Evolutionary conservation across 1,140 invertebrate species (phyloP).

Genomic region (Drosophila leontia): DNA sequence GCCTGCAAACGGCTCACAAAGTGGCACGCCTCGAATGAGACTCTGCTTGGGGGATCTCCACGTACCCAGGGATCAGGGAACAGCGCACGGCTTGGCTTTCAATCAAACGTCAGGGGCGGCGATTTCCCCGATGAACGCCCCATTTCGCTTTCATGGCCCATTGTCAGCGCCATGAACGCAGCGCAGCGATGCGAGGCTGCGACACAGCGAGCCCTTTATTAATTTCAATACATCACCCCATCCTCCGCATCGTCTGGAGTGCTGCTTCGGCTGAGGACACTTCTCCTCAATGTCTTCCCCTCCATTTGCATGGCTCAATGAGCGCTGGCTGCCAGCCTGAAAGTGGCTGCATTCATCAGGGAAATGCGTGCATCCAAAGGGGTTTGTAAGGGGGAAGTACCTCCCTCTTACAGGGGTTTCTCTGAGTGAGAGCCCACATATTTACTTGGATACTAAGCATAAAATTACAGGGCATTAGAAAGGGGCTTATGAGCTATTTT

Average conservation of each 20-base stretch:
- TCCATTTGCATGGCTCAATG: slow-evolving; percentile 55
- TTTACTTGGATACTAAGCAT: slow-evolving; percentile 4
- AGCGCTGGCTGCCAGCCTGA: slow-evolving; percentile 15
- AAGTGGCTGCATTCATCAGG: slow-evolving; percentile 61
- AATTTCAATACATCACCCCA: slow-evolving; percentile 71
- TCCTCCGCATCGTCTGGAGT: slow-evolving; percentile 13
- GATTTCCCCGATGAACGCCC: slow-evolving; percentile 37
- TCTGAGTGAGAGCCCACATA: slow-evolving; percentile 24
- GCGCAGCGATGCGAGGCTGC: slow-evolving; percentile 20
- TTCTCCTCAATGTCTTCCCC: slow-evolving; percentile 29
- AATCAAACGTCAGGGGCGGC: slow-evolving; percentile 55
- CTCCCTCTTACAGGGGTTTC: background rate
- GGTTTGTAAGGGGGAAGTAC: background rate
- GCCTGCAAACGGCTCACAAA: slow-evolving; percentile 58
- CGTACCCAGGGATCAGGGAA: background rate
- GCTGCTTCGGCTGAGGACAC: slow-evolving; percentile 44
- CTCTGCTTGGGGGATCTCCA: slow-evolving; percentile 28
- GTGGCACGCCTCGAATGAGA: slow-evolving; percentile 45
- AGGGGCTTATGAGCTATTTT: background rate
- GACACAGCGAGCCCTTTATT: slow-evolving; percentile 66
- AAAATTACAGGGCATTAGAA: background rate
- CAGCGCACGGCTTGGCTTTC: slow-evolving; percentile 19
- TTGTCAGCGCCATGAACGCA: slow-evolving; percentile 57
- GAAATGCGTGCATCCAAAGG: slow-evolving; percentile 13
- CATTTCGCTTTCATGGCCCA: slow-evolving; percentile 67